Percentiles rank a stretch among this genome's conserved stretches.
Evolutionary conservation across 2,888 invertebrate genomes (phyloP).

Genomic region (Rhimphoctona megacephalus): DNA sequence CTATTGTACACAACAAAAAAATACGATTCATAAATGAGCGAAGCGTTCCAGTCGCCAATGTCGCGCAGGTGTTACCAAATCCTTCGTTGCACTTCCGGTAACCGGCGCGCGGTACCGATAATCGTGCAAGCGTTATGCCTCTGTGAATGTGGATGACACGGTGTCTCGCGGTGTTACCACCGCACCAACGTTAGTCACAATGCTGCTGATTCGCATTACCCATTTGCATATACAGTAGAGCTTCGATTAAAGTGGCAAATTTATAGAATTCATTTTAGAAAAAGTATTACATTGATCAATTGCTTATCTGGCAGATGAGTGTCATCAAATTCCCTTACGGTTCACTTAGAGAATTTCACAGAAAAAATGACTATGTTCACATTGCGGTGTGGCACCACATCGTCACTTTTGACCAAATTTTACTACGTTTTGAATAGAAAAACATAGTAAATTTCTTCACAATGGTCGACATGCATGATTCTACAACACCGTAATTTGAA

Average conservation of each 20-base stretch:
- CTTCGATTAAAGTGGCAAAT: neutral
- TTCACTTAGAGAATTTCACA: too few relatives aligned
- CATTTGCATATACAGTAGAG: neutral
- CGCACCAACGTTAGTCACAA: conserved; percentile 1
- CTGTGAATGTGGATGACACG: neutral
- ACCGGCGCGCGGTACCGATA: conserved; percentile 42
- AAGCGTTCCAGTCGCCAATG: conserved; percentile 28
- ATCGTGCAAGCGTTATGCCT: conserved; percentile 17
- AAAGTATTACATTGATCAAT: too few relatives aligned
- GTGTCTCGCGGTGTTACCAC: conserved; percentile 1
- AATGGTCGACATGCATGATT: too few relatives aligned
- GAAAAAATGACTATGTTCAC: too few relatives aligned
- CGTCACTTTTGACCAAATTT: too few relatives aligned
- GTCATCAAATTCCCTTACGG: too few relatives aligned
- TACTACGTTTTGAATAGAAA: too few relatives aligned
- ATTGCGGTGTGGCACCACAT: too few relatives aligned
- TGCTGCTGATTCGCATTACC: conserved; percentile 1
- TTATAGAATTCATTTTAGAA: too few relatives aligned
- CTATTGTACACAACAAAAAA: neutral
- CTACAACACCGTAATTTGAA: too few relatives aligned
- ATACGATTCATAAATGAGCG: neutral
- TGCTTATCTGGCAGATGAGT: too few relatives aligned
- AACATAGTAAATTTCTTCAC: too few relatives aligned
- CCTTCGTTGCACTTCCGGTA: conserved; percentile 48
- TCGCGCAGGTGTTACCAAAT: conserved; percentile 50